Evolutionary conservation across 2,113 vertebrate species (phyloP), one percentile per base, ranked within the genome.

Genomic region (Carassius carassius): DNA sequence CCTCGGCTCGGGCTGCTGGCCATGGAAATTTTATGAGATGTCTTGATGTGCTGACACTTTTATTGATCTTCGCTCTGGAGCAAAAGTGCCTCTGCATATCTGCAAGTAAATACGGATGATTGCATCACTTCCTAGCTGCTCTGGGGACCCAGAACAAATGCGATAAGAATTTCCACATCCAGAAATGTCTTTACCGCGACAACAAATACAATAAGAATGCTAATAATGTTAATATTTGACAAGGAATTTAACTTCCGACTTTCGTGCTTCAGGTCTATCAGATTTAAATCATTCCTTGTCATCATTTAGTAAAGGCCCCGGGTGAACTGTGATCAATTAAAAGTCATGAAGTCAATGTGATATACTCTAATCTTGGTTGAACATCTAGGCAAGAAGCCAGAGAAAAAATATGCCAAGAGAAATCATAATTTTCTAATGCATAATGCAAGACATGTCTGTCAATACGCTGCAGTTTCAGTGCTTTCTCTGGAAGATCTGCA

Each of bases 21-120:
- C 58, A 87, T 82, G 75, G 14, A 49, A 67, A 32, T 13, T 74
- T 87, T 84, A 84, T 89, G 85, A 91, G 90, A 89, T 65, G 76
- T 85, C 83, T 60, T 76, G 84, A 88, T 82, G 83, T 60, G 76
- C 60, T 89, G 90, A 89, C 91, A 91, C 85, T 88, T 90, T 78
- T 90, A 92, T 91, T 90, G 91, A 92, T 91, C 89, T 44, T 54
- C 11, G 19, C 25, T 69, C 23, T 4, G 44, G 37, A 51, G 44
- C 44, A 88, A 91, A 63, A 87, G 58, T 67, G 83, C 84, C 83
- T 88, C 82, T 62, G 25, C 80, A 79, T 81, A 84, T 86, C 82
- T 17, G 17, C 35, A 84, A 56, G 82, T 82, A 87, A 74, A 82
- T 80, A 21, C 78, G 72, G 67, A 70, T 75, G 51, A 88, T 89